Evolutionary conservation across 2,113 vertebrate species (phyloP).

Genomic region (Oryzias javanicus): DNA sequence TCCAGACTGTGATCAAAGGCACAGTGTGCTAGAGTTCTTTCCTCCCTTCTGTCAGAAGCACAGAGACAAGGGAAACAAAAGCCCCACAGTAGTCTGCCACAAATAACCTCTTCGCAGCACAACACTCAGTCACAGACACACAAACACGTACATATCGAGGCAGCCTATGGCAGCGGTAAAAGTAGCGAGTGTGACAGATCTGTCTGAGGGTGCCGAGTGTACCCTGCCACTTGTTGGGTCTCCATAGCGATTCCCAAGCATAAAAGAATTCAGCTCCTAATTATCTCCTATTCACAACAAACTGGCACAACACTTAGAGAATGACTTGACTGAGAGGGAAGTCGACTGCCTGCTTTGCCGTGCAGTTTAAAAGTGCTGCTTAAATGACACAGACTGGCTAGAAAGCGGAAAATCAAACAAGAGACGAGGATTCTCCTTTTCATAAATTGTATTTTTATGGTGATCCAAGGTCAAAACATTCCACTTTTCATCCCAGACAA

Average conservation of each 20-base stretch:
- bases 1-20: constrained; percentile 70
- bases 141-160: constrained; percentile 26
- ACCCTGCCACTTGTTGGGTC: constrained; percentile 63
- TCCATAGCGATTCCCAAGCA: constrained; percentile 40
- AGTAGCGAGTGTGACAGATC: constrained; percentile 43
- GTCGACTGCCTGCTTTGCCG: constrained; percentile 44
- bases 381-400: constrained; percentile 36
- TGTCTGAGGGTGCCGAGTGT: constrained; percentile 35
- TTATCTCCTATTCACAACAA: constrained; percentile 62
- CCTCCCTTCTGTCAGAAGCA: constrained; percentile 64
- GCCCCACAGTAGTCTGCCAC: constrained; percentile 67
- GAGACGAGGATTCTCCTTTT: not conserved
- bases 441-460: not conserved
- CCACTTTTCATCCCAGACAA: constrained; percentile 26
- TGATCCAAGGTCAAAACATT: constrained; percentile 25
- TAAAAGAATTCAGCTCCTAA: constrained; percentile 64
- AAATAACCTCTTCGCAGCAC: constrained; percentile 69
- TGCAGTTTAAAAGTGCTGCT: constrained; percentile 38
- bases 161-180: constrained; percentile 44
- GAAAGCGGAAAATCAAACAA: not conserved
- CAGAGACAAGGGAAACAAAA: constrained; percentile 66
- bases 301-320: constrained; percentile 42
- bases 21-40: constrained; percentile 52
- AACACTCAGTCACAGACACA: constrained; percentile 36
- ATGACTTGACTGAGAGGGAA: constrained; percentile 49